Conservation (phyloP, 1,140 invertebrate species). For the Drosophila erecta region DNA sequence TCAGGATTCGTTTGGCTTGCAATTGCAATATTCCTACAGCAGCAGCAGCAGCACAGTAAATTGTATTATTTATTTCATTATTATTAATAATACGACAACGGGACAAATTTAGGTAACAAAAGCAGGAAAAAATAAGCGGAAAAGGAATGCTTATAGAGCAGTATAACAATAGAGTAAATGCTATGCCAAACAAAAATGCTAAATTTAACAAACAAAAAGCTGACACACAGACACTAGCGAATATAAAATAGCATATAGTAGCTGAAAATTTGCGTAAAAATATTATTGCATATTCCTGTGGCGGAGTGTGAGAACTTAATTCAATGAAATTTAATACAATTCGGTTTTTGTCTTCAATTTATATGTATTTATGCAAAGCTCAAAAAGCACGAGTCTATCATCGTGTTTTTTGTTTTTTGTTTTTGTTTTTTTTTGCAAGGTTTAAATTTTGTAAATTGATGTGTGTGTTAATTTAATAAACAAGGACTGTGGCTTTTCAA, state of each 20-base stretch:
- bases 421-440: neutral
- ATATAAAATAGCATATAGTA: conserved; percentile 6
- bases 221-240: neutral
- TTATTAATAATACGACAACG: conserved; percentile 29
- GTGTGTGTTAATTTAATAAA: conserved; percentile 11
- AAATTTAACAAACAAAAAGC: conserved; percentile 14
- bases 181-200: conserved; percentile 22
- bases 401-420: neutral
- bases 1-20: conserved; percentile 63
- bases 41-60: conserved; percentile 32
- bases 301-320: conserved; percentile 3
- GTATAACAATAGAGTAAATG: conserved; percentile 29
- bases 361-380: neutral
- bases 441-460: conserved; percentile 11
- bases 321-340: conserved; percentile 27
- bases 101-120: conserved; percentile 13
- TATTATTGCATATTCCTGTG: neutral
- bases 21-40: conserved; percentile 38
- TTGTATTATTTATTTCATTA: conserved; percentile 51
- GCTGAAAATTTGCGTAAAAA: conserved; percentile 15
- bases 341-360: conserved; percentile 14
- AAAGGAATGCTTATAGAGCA: conserved; percentile 1
- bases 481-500: neutral
- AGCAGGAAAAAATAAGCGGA: conserved; percentile 3
- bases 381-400: conserved; percentile 6